Conservation (phyloP, 2,113 vertebrate genomes). For the Pteronura brasiliensis region DNA sequence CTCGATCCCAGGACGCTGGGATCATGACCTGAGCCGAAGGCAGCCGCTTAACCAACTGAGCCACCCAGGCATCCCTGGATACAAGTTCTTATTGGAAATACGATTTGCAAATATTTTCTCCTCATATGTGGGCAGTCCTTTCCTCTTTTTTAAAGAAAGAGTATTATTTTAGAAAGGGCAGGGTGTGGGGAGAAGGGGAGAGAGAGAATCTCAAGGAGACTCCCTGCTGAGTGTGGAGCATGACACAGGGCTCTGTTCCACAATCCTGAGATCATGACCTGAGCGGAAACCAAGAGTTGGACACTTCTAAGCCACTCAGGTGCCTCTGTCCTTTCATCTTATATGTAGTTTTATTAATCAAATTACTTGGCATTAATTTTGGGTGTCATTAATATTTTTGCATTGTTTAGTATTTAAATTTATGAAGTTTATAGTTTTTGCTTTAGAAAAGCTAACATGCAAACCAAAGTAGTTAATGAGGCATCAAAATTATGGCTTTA, state of each 20-base stretch:
- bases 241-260: neutral
- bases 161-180: neutral
- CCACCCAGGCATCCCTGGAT: neutral
- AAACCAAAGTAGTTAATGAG: neutral
- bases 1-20: no score
- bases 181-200: neutral
- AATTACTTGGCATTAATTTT: slow-evolving; percentile 30
- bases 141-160: neutral
- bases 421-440: neutral
- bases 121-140: neutral
- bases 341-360: neutral
- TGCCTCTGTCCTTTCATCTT: neutral
- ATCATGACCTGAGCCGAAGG: no score
- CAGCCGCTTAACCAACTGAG: no score
- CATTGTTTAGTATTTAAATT: neutral
- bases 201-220: neutral
- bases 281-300: neutral
- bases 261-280: neutral
- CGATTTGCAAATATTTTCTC: slow-evolving; percentile 6
- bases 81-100: neutral
- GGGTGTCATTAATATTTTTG: neutral
- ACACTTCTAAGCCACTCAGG: neutral
- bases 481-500: neutral
- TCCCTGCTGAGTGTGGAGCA: neutral
- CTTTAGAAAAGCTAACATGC: slow-evolving; percentile 24